These are phyloP conservation scores for Harpalus rufipes DNA, from an alignment of 2,888 invertebrate species.

Conservation along the genomic window DNA sequence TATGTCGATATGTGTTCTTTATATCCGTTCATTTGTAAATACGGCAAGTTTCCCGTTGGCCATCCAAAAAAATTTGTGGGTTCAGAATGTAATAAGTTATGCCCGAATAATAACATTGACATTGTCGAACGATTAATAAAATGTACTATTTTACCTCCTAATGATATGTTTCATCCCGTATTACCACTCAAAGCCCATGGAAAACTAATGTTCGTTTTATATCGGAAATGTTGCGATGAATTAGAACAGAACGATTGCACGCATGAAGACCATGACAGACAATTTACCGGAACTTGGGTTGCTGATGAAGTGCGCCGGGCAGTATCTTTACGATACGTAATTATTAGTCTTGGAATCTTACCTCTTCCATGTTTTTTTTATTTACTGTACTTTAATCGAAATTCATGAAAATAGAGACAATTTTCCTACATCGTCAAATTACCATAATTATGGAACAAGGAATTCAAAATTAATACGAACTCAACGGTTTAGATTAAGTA, in stretches of 20 bases:
- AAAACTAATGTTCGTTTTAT: slow-evolving; percentile 72
- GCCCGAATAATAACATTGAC: slow-evolving; percentile 5
- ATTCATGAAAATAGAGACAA: too few relatives aligned
- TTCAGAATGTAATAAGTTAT: neutral
- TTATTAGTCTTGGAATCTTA: too few relatives aligned
- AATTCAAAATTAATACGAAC: too few relatives aligned
- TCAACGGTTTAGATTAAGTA: too few relatives aligned
- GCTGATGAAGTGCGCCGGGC: slow-evolving; percentile 72
- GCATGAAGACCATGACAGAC: slow-evolving; percentile 70
- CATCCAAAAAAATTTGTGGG: slow-evolving; percentile 51
- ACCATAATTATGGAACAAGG: too few relatives aligned
- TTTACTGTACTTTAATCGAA: too few relatives aligned
- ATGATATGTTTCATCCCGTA: slow-evolving; percentile 70
- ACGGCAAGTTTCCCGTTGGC: slow-evolving; percentile 33
- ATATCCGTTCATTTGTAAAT: slow-evolving; percentile 53
- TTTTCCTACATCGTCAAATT: too few relatives aligned
- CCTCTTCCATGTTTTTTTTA: too few relatives aligned
- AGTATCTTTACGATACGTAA: slow-evolving; percentile 70
- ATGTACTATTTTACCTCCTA: slow-evolving; percentile 67
- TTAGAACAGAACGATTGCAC: slow-evolving; percentile 69
- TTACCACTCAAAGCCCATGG: slow-evolving; percentile 71
- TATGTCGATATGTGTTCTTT: slow-evolving; percentile 57
- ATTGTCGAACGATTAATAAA: slow-evolving; percentile 48
- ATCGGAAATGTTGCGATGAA: slow-evolving; percentile 70
- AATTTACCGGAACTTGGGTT: slow-evolving; percentile 71